Evolutionary conservation across 2,888 invertebrate species (phyloP).

Genomic region (Mythimna loreyi): DNA sequence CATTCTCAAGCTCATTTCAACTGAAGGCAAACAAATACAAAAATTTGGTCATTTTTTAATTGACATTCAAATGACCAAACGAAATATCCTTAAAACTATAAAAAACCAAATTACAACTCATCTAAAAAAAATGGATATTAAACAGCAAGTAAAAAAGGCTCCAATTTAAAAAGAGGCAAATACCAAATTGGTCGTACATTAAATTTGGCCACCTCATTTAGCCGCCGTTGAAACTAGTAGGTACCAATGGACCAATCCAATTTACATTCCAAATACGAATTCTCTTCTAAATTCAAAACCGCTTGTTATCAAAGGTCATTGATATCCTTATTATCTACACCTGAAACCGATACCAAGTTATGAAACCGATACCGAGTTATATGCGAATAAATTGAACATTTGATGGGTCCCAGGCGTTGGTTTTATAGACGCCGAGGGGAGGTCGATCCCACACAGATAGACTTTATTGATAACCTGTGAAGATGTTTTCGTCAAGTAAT

Average conservation of each 20-base stretch:
- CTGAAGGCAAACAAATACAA: no score
- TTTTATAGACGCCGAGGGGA: slow-evolving; percentile 46
- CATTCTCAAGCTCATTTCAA: no score
- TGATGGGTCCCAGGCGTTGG: slow-evolving; percentile 44
- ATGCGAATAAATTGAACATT: slow-evolving; percentile 65
- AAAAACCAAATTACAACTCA: no score
- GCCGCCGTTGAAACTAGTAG: not conserved
- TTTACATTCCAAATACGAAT: slow-evolving; percentile 26
- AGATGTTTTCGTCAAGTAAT: slow-evolving; percentile 28
- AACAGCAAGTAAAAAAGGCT: no score
- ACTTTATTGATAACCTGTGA: slow-evolving; percentile 55
- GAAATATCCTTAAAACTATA: no score
- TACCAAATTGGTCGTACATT: no score
- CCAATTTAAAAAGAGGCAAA: no score
- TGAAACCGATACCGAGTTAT: slow-evolving; percentile 43
- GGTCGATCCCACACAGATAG: slow-evolving; percentile 39
- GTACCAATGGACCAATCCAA: slow-evolving; percentile 12
- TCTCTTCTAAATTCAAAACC: slow-evolving; percentile 9
- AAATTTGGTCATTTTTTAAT: no score
- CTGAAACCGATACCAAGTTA: slow-evolving; percentile 36
- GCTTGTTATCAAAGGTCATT: slow-evolving; percentile 55
- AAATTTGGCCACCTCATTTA: not conserved
- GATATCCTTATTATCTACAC: slow-evolving; percentile 57
- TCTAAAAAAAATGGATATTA: no score
- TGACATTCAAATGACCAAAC: no score